A percentile compares a stretch with the other conserved stretches of the same genome.
phyloP scores from a whole-genome alignment of 2,113 vertebrate genomes.

The Sula dactylatra region DNA sequence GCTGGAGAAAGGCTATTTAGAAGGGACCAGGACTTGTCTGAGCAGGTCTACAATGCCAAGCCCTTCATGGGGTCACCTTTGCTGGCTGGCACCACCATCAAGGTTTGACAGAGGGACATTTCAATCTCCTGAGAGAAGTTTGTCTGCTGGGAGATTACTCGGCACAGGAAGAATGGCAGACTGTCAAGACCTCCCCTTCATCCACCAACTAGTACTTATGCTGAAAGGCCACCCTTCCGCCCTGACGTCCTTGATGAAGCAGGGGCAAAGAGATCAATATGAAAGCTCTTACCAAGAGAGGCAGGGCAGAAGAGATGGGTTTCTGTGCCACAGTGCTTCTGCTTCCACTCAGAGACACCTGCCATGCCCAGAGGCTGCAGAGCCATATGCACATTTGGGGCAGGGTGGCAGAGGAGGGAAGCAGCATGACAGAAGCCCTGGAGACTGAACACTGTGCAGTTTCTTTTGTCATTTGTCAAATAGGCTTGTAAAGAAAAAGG shows the following conservation, averaged over 20 bases:
- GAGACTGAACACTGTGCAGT: slow-evolving; percentile 17
- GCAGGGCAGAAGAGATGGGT: not conserved
- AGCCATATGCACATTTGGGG: not conserved
- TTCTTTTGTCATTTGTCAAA: slow-evolving; percentile 36
- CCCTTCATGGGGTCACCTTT: not conserved
- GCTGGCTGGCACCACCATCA: not conserved
- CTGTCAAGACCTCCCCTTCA: not conserved
- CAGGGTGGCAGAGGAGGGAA: not conserved
- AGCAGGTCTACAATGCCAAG: fast-evolving
- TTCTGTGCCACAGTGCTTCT: not conserved
- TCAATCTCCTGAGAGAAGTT: not conserved
- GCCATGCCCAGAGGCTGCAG: not conserved
- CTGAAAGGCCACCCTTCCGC: not conserved
- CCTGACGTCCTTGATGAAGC: not conserved
- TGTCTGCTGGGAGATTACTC: not conserved
- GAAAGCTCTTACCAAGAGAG: not conserved
- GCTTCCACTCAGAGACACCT: not conserved
- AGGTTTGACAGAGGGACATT: not conserved
- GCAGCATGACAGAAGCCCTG: not conserved
- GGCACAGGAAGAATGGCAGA: not conserved
- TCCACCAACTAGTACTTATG: not conserved
- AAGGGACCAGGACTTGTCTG: not conserved
- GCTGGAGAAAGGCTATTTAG: not conserved
- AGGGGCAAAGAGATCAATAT: not conserved
- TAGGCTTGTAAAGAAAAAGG: not conserved